Conservation (phyloP, 2,113 vertebrate species). For the Telmatochromis sp. region DNA sequence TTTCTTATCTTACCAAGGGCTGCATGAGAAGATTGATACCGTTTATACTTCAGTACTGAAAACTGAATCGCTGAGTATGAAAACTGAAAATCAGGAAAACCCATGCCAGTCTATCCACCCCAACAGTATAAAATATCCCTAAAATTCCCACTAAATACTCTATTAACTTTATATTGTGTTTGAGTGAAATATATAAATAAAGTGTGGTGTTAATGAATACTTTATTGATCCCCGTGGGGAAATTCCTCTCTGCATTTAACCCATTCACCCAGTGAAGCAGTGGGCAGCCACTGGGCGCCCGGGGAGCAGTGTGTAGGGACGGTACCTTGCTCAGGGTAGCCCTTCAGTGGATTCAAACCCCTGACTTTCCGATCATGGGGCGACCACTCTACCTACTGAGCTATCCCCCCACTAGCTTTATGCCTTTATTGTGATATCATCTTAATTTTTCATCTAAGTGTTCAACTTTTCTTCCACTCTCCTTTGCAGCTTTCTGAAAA, state of each 20-base stretch:
- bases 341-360: not conserved
- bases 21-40: not conserved
- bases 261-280: not conserved
- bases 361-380: not conserved
- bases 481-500: conserved; percentile 84
- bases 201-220: not conserved
- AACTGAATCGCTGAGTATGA: not conserved
- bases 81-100: not conserved
- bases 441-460: not conserved
- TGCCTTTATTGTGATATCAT: not conserved
- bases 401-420: not conserved
- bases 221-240: not conserved
- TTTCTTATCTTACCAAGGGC: not conserved
- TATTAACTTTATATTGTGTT: not conserved
- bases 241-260: not conserved
- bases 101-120: not conserved
- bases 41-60: not conserved
- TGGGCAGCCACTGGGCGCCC: fast-evolving
- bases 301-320: not conserved
- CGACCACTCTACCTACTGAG: not conserved
- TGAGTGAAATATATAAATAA: not conserved
- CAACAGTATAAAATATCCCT: not conserved
- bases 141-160: not conserved
- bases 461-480: not conserved
- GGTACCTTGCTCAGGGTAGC: not conserved